A percentile compares a stretch with the other conserved stretches of the same genome.
phyloP scores from a whole-genome alignment of 2,113 vertebrate species.

The Gadus macrocephalus region DNA sequence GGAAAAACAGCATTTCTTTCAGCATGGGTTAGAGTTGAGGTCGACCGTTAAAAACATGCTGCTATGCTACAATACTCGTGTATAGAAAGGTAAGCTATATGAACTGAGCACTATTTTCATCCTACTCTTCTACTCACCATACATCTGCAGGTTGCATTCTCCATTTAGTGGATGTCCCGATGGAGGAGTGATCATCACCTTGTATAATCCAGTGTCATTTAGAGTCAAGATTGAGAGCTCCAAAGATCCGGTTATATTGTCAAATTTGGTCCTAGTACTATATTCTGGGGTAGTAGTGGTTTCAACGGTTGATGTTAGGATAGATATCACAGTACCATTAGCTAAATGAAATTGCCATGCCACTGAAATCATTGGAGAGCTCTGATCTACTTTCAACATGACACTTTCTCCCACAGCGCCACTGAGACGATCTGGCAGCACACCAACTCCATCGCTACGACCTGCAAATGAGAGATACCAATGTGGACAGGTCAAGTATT shows the following conservation, averaged over 20 bases:
- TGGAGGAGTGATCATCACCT: accelerated
- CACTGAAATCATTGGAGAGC: accelerated
- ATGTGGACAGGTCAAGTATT: too few species aligned
- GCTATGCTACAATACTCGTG: too few species aligned
- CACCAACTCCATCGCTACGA: conserved; percentile 12
- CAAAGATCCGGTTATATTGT: conserved; percentile 37
- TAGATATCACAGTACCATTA: accelerated
- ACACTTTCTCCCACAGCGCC: conserved; percentile 20
- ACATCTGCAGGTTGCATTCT: neutral
- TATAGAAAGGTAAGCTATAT: too few species aligned
- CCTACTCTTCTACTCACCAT: conserved; percentile 25
- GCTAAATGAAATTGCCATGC: neutral
- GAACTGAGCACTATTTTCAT: too few species aligned
- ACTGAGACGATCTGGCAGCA: conserved; percentile 32
- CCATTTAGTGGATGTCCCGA: accelerated
- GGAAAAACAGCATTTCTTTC: too few species aligned
- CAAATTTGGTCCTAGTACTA: conserved; percentile 18
- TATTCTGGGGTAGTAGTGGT: accelerated
- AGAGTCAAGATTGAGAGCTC: conserved; percentile 40
- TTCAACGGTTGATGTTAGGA: accelerated
- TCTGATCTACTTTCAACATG: conserved; percentile 26
- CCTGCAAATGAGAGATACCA: too few species aligned
- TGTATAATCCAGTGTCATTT: conserved; percentile 39
- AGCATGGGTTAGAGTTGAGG: too few species aligned
- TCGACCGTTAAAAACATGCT: too few species aligned